These are phyloP conservation scores for Micronycteris hirsuta DNA, from an alignment of 2,113 vertebrate species.

Conservation along the genomic window DNA sequence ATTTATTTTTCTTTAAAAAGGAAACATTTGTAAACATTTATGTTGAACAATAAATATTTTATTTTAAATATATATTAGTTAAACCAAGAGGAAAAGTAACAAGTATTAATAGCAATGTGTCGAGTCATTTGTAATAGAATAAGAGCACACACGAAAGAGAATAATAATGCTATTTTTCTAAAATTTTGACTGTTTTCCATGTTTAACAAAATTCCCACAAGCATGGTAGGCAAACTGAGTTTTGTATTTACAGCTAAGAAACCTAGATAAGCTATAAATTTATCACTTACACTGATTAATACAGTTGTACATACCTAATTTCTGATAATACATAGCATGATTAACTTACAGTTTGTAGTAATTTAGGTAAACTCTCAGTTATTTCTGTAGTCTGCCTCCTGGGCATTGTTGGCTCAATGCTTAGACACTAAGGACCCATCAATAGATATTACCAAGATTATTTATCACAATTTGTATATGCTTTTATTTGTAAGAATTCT, in stretches of 20 bases:
- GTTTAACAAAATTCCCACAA: not conserved
- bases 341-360: not conserved
- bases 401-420: not conserved
- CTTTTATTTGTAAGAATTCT: not conserved
- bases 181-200: not conserved
- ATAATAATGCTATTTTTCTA: not conserved
- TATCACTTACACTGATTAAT: not conserved
- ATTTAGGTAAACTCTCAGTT: not conserved
- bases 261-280: not conserved
- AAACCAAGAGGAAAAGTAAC: not conserved
- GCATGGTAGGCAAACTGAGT: not conserved
- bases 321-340: not conserved
- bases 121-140: not conserved
- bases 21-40: not conserved
- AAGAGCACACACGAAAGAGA: not conserved
- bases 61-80: not conserved
- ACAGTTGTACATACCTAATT: not conserved
- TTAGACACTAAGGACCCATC: not conserved
- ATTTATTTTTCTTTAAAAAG: too few species aligned
- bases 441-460: not conserved
- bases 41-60: not conserved
- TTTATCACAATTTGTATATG: not conserved
- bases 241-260: slow-evolving; percentile 4
- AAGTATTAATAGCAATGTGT: not conserved
- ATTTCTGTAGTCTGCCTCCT: not conserved